Evolutionary conservation across 2,113 vertebrate genomes (phyloP).

Genomic region (Dasyornis broadbenti): DNA sequence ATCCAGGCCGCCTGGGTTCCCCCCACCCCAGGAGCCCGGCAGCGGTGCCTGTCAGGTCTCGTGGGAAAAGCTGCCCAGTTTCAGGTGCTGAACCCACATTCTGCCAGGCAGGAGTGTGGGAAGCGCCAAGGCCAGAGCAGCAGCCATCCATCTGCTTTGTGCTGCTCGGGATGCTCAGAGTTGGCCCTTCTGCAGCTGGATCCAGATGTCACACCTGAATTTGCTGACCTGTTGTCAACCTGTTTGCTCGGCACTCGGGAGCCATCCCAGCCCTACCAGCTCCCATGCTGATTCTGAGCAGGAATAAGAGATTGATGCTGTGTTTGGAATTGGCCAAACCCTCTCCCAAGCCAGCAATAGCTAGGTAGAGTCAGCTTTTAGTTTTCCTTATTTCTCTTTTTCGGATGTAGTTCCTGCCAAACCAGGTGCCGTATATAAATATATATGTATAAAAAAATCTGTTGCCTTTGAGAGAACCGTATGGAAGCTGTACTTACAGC

Average conservation of each 20-base stretch:
- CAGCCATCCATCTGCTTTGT: rapidly evolving
- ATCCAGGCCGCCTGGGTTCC: rapidly evolving
- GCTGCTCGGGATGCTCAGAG: neutral
- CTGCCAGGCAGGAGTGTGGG: rapidly evolving
- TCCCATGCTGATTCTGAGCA: neutral
- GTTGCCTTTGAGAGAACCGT: conserved; percentile 51
- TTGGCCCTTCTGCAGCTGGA: neutral
- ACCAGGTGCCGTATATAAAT: conserved; percentile 61
- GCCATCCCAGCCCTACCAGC: neutral
- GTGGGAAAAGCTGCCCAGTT: neutral
- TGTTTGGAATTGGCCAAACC: neutral
- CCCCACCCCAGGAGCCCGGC: rapidly evolving
- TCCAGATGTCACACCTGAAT: neutral
- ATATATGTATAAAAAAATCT: conserved; percentile 57
- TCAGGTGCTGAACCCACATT: neutral
- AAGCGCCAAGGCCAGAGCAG: neutral
- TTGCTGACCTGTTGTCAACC: neutral
- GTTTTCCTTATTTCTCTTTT: conserved; percentile 23
- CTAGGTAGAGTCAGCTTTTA: conserved; percentile 5
- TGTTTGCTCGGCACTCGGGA: rapidly evolving
- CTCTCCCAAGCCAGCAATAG: neutral
- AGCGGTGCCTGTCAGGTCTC: no score
- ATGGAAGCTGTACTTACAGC: conserved; percentile 42
- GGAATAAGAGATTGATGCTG: neutral
- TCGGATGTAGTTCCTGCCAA: conserved; percentile 43